Conservation (phyloP, 1,140 invertebrate genomes). For the Pseudomyrmex dendroicus region DNA sequence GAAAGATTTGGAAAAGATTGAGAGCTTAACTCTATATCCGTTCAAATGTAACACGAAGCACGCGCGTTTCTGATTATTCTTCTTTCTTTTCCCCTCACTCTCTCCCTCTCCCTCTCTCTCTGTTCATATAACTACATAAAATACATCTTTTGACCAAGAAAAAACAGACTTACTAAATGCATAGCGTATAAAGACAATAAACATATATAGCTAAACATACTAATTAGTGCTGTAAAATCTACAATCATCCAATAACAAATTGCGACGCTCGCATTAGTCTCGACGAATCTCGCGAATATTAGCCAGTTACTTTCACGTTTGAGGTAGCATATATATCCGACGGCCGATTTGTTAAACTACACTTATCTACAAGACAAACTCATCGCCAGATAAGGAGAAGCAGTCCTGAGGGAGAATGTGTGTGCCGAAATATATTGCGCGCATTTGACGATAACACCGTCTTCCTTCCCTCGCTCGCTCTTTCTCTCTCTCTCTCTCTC, state of each 20-base stretch:
- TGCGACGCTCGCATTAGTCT: not conserved
- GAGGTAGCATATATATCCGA: not conserved
- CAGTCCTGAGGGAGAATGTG: conserved; percentile 58
- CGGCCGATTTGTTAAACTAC: conserved; percentile 39
- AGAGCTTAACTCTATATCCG: not conserved
- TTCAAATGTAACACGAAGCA: not conserved
- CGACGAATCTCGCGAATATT: conserved; percentile 6
- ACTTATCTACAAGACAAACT: conserved; percentile 56
- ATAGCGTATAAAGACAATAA: not conserved
- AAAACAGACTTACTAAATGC: not conserved
- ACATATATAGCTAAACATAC: conserved; percentile 19
- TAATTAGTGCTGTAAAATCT: conserved; percentile 1
- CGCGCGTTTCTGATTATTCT: not conserved
- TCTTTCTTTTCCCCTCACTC: not conserved
- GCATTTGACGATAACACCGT: conserved; percentile 61
- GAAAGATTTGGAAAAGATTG: conserved; percentile 32
- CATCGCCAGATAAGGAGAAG: conserved; percentile 58
- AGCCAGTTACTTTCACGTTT: conserved; percentile 32
- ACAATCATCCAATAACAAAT: conserved; percentile 39
- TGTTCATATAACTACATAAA: not conserved
- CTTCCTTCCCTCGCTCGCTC: conserved; percentile 32
- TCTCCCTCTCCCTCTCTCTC: no score
- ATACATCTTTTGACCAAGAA: not conserved
- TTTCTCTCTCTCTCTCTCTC: no score
- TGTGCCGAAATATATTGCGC: conserved; percentile 64